These are phyloP conservation scores for Dasypus novemcinctus DNA, from an alignment of 2,113 vertebrate genomes.

Conservation along the genomic window DNA sequence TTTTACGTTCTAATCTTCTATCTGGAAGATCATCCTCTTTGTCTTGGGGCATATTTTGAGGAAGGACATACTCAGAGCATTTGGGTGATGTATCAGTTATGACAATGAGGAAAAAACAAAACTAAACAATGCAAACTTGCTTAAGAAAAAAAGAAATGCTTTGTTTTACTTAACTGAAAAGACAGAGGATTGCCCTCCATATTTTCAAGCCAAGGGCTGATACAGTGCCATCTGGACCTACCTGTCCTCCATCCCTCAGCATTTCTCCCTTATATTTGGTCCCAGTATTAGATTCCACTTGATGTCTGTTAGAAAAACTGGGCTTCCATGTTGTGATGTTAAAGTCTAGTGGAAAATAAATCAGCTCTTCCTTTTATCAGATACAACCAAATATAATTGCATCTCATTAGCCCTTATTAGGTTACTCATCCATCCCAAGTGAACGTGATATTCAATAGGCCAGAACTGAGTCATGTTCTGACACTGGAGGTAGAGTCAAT, in stretches of 20 bases:
- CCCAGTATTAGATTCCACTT: neutral
- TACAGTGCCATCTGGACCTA: neutral
- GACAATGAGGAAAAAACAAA: neutral
- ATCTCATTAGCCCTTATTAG: neutral
- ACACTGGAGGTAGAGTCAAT: neutral
- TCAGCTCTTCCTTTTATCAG: neutral
- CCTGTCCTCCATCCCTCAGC: neutral
- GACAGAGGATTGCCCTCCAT: neutral
- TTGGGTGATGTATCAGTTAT: neutral
- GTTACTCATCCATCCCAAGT: neutral
- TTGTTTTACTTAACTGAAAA: neutral
- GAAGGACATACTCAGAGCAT: neutral
- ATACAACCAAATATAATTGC: neutral
- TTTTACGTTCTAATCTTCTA: neutral
- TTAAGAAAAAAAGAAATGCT: neutral
- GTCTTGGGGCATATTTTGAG: slow-evolving; percentile 9
- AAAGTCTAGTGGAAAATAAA: neutral
- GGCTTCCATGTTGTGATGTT: neutral
- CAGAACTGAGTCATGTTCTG: neutral
- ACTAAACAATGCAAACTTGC: neutral
- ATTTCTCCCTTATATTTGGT: neutral
- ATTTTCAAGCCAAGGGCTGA: neutral
- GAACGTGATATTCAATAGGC: neutral
- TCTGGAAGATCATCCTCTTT: neutral
- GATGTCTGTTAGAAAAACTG: neutral